Evolutionary conservation across 2,113 vertebrate genomes (phyloP).

Genomic region (Eudorcas thomsonii): DNA sequence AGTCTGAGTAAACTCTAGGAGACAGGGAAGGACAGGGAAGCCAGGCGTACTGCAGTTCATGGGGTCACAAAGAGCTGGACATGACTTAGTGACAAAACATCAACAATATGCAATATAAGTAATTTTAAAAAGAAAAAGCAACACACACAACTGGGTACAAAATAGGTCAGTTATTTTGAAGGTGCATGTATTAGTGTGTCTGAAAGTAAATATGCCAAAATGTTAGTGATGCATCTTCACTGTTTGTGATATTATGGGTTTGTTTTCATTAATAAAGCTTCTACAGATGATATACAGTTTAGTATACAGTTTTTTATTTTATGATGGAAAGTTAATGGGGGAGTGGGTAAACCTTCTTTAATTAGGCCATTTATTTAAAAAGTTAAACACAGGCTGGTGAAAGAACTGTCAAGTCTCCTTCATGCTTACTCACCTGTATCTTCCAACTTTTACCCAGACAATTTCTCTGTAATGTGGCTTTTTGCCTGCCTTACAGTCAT

Average conservation of each 20-base stretch:
- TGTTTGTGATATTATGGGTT: neutral
- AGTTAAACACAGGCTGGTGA: neutral
- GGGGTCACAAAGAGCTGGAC: neutral
- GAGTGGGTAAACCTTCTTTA: neutral
- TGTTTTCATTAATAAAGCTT: neutral
- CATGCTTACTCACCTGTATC: slow-evolving; percentile 91
- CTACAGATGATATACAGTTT: neutral
- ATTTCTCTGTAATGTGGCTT: slow-evolving; percentile 97
- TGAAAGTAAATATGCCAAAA: neutral
- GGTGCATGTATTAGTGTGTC: neutral
- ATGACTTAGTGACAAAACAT: neutral
- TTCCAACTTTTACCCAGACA: slow-evolving; percentile 98
- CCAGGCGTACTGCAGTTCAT: neutral
- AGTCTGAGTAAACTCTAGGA: neutral
- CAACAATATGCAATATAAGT: neutral
- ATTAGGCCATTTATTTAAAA: neutral
- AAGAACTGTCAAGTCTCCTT: neutral
- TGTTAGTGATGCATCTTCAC: neutral
- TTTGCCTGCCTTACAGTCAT: slow-evolving; percentile 97
- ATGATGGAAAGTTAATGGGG: neutral
- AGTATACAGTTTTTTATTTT: neutral
- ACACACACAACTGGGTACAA: neutral
- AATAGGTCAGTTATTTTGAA: neutral
- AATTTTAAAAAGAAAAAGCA: slow-evolving; percentile 9
- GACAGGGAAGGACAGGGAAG: neutral